Conservation (phyloP, 2,797 vertebrate genomes). For the Tenualosa thibaudeaui region DNA sequence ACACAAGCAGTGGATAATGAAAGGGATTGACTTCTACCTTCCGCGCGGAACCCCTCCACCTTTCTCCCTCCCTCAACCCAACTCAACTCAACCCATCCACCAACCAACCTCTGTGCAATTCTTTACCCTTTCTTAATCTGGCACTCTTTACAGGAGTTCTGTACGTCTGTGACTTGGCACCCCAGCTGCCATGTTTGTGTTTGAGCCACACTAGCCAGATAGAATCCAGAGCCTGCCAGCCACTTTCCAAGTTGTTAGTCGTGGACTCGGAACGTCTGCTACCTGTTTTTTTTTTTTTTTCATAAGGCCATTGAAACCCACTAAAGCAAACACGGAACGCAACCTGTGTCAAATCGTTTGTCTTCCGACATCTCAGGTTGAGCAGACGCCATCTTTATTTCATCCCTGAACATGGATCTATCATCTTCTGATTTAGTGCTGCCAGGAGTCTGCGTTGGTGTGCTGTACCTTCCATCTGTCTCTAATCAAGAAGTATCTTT, state of each 20-base stretch:
- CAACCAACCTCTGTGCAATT: background rate
- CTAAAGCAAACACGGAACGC: slow-evolving; percentile 53
- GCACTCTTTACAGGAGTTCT: slow-evolving; percentile 28
- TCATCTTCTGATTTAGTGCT: background rate
- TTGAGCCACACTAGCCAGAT: slow-evolving; percentile 66
- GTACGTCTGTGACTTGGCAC: slow-evolving; percentile 54
- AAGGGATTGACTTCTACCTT: slow-evolving; percentile 5
- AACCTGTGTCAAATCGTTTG: slow-evolving; percentile 50
- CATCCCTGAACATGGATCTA: background rate
- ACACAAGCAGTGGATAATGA: slow-evolving; percentile 12
- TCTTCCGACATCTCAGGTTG: slow-evolving; percentile 49
- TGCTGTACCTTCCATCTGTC: background rate
- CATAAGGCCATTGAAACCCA: slow-evolving; percentile 57
- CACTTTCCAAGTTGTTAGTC: slow-evolving; percentile 61
- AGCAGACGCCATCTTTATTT: slow-evolving; percentile 36
- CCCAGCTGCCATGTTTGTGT: slow-evolving; percentile 53
- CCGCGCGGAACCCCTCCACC: background rate
- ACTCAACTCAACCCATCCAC: background rate
- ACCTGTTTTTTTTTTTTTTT: slow-evolving; percentile 58
- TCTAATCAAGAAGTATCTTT: background rate
- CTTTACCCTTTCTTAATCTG: slow-evolving; percentile 27
- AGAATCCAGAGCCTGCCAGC: slow-evolving; percentile 74
- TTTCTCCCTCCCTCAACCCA: background rate
- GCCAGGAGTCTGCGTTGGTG: background rate
- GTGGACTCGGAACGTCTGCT: slow-evolving; percentile 56